Conservation (phyloP, 1,140 invertebrate genomes). For the Zaprionus ornatus region DNA sequence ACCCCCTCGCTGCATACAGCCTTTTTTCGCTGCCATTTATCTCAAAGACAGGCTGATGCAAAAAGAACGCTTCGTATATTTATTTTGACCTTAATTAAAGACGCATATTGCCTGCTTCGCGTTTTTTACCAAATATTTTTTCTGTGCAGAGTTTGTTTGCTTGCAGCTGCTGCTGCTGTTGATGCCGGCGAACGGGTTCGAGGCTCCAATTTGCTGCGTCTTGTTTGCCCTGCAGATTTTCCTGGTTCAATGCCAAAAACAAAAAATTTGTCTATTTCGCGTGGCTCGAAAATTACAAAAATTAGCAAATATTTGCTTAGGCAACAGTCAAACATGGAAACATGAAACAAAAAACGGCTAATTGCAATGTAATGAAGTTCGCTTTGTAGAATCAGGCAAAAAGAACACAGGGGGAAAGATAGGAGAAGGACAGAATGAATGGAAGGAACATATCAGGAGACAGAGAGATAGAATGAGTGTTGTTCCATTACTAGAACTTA, state of each 20-base stretch:
- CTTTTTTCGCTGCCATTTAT: slow-evolving; percentile 61
- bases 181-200: slow-evolving; percentile 14
- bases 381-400: slow-evolving; percentile 3
- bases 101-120: slow-evolving; percentile 66
- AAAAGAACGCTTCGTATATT: slow-evolving; percentile 50
- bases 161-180: slow-evolving; percentile 32
- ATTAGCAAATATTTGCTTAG: slow-evolving; percentile 60
- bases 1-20: not conserved
- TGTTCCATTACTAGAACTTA: too few relatives aligned
- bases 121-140: slow-evolving; percentile 18
- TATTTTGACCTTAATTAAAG: slow-evolving; percentile 75
- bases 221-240: slow-evolving; percentile 31
- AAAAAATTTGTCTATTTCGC: slow-evolving; percentile 4
- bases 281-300: slow-evolving; percentile 22
- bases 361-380: slow-evolving; percentile 49
- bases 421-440: too few relatives aligned
- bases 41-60: slow-evolving; percentile 56
- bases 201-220: slow-evolving; percentile 25
- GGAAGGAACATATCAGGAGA: too few relatives aligned
- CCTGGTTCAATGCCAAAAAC: slow-evolving; percentile 27
- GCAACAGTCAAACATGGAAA: slow-evolving; percentile 14
- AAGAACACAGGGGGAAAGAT: too few relatives aligned
- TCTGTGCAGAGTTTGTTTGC: slow-evolving; percentile 22
- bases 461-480: too few relatives aligned
- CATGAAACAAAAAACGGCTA: slow-evolving; percentile 23